A percentile compares a stretch with the other conserved stretches of the same genome.
These are phyloP conservation scores for Microcebus lehilahytsara DNA, from an alignment of 2,113 vertebrate species.

Conservation along the genomic window DNA sequence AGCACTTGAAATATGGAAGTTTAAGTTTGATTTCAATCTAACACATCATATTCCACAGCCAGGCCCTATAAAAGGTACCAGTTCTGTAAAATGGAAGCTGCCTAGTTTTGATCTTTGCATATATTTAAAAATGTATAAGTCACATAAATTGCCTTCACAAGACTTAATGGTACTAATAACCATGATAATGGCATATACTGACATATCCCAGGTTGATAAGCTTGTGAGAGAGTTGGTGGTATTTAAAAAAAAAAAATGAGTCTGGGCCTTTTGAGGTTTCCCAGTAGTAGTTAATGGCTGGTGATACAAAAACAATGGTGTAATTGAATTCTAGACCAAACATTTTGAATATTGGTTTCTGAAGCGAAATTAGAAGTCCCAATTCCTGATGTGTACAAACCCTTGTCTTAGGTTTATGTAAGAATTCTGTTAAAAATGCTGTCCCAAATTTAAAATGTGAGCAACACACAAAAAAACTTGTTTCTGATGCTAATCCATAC, in stretches of 20 bases:
- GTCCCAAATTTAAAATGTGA: neutral
- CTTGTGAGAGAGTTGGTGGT: neutral
- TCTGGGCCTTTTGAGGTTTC: neutral
- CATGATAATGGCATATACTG: neutral
- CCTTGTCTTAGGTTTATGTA: neutral
- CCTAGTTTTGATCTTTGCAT: constrained; percentile 52
- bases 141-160: constrained; percentile 29
- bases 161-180: neutral
- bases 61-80: constrained; percentile 19
- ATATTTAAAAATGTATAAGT: neutral
- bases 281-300: neutral
- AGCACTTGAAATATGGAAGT: constrained; percentile 75
- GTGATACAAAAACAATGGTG: neutral
- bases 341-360: neutral
- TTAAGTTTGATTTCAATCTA: constrained; percentile 64
- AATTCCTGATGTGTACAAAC: neutral
- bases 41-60: neutral
- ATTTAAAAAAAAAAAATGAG: too few relatives aligned
- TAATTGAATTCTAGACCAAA: neutral
- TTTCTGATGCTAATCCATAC: neutral
- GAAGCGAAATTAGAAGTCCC: neutral
- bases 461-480: neutral
- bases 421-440: neutral
- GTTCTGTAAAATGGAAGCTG: constrained; percentile 36
- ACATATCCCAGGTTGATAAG: neutral